These are phyloP conservation scores for Dynastes hyllus DNA, from an alignment of 2,888 invertebrate species.

Conservation along the genomic window DNA sequence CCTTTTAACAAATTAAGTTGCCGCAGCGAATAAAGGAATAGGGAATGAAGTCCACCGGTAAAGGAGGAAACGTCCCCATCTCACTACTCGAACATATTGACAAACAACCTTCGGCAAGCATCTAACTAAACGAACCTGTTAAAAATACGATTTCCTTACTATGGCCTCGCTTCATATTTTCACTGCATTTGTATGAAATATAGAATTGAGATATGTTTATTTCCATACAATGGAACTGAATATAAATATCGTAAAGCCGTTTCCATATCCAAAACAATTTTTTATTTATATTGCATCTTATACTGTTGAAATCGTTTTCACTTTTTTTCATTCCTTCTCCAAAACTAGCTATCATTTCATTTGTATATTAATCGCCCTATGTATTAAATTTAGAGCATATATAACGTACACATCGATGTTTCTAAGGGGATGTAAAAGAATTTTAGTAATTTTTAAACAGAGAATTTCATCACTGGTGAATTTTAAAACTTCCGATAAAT, in stretches of 20 bases:
- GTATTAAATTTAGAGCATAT: not conserved
- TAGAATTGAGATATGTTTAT: not conserved
- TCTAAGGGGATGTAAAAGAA: conserved; percentile 19
- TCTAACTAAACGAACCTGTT: not conserved
- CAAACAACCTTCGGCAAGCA: not conserved
- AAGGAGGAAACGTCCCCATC: not conserved
- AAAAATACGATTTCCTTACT: conserved; percentile 1
- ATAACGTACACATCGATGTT: not conserved
- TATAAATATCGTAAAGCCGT: not conserved
- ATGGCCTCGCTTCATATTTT: not conserved
- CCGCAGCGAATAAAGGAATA: conserved; percentile 4
- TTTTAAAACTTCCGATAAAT: conserved; percentile 26
- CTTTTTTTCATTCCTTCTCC: not conserved
- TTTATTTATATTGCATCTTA: not conserved
- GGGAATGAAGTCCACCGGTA: not conserved
- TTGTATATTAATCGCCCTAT: not conserved
- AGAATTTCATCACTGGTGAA: conserved; percentile 12
- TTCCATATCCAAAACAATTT: not conserved
- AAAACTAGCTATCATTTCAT: not conserved
- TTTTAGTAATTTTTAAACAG: conserved; percentile 26
- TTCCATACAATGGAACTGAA: not conserved
- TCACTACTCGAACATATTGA: not conserved
- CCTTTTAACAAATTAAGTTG: conserved; percentile 43
- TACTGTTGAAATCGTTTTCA: not conserved
- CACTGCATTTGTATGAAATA: not conserved